Base-by-base conservation (phyloP, 2,888 invertebrate genomes). In the Geotrupes spiniger region DNA sequence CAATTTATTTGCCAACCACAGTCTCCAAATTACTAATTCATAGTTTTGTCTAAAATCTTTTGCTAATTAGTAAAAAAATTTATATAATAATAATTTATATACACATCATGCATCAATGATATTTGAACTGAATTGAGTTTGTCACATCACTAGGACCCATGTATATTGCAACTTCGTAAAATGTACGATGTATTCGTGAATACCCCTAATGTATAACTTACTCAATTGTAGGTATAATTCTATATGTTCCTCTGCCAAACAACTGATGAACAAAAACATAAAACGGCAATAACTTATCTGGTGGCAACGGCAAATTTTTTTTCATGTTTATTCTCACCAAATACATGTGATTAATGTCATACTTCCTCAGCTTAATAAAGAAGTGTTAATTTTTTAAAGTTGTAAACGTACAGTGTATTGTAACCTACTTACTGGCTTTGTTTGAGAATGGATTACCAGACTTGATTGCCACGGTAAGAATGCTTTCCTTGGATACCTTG, bases 221-320 rank as follows among this genome's bases (percentile, higher is more conserved):
- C 88, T 90, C 90, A 52, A 89, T 64, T 66, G 81, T 78, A 8
- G 86, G 85, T 65, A 90, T 86, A 6, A 90, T 73, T 60, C 76
- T 77, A 39, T 76, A 79, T 5, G 72, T 74, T 43, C 82, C 79
- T 25, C 79, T 78, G 37, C 78, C 72, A 66, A 82, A 78, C 59
- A 83, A 79, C 44, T 84, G 81, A 57, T 78, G 80, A 8, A 87
- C 74, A 65, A 89, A 91, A 69, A 81, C 84, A 80, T 82, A 86
- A 26, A 88, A 75, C 0, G 81, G 72, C 28, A 81, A 75, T 28
- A 86, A 64, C 61, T 87, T 76, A 21, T 80, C 76, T 2, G 44
- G 29, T n/a, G 58, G 25, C 8, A 70, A 40, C 0, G 77, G 68
- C 1, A 86, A 64, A 51, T 79, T 72, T 37, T 73, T 71, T 52